Evolutionary conservation across 2,797 vertebrate species (phyloP), one percentile per base, ranked within the genome.

Genomic region (Smutsia gigantea): DNA sequence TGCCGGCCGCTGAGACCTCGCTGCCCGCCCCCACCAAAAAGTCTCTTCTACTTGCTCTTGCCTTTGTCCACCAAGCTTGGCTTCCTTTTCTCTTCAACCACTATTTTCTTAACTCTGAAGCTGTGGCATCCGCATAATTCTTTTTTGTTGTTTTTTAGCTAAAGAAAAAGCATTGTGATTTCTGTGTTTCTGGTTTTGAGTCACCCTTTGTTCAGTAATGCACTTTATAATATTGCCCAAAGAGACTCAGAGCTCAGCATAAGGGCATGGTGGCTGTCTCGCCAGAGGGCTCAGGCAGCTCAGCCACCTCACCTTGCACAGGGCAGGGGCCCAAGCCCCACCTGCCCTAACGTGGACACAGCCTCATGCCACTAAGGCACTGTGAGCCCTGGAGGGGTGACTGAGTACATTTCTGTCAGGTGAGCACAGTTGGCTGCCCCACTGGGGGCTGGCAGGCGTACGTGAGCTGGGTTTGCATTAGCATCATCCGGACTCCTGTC

Each of bases 381-480:
- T 14, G 0, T 59, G 46, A 34, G 34, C 49, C 53, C 49, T 19
- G 12, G 25, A 42, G 57, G 46, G 34, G 59, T 39, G 68, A 39
- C 66, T 3, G 37, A 27, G 64, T 23, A 34, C 68, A 37, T 23
- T 10, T 66, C 75, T 49, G 61, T 12, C 81, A 9, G 42, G 55
- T 21, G 68, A 15, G 12, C 39, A 10, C 31, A 2, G 39, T 21
- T 2, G 37, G 57, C 78, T 21, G 27, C 18, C 86, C 94, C 5
- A 29, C 63, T 72, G 31, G 46, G 74, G 88, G 87, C 95, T 90
- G 14, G 14, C 29, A 79, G 92, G 81, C 82, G 66, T 90, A 79
- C n/a, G 5, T 66, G 7, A 17, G 79, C 97, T 98, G 98, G 98
- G 98, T 98, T 98, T 98, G 97, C 98, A 98, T 55, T 89, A 61